Conservation (phyloP, 2,113 vertebrate species). For the Sander lucioperca region DNA sequence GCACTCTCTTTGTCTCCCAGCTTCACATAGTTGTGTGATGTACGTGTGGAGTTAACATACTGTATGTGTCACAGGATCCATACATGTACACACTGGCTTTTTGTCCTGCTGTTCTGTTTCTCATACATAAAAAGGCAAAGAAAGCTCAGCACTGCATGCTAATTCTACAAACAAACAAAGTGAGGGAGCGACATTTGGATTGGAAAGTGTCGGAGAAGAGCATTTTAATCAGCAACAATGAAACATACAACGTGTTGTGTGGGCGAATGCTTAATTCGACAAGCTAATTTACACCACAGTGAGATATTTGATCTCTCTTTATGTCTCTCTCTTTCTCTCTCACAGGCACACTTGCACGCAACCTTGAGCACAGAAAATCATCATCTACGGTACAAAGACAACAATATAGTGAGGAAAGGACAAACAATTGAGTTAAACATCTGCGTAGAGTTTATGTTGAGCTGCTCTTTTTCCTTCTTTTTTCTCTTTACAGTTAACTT, state of each 20-base stretch:
- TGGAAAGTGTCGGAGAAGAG: neutral
- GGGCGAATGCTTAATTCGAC: constrained; percentile 24
- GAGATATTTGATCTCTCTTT: constrained; percentile 19
- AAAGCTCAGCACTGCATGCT: constrained; percentile 42
- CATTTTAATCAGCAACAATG: constrained; percentile 28
- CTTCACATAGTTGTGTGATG: constrained; percentile 30
- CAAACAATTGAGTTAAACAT: constrained; percentile 5
- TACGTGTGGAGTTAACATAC: neutral
- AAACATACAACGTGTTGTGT: neutral
- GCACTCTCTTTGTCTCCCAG: neutral
- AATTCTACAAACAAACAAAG: constrained; percentile 23
- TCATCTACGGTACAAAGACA: constrained; percentile 26
- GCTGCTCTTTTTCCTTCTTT: neutral
- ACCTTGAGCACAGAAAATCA: constrained; percentile 30
- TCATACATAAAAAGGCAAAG: constrained; percentile 6
- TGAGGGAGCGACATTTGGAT: neutral
- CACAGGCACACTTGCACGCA: constrained; percentile 12
- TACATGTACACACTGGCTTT: constrained; percentile 5
- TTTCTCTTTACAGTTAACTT: constrained; percentile 6
- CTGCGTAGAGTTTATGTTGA: neutral
- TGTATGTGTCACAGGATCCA: constrained; percentile 21
- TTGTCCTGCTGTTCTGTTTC: constrained; percentile 3
- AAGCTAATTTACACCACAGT: constrained; percentile 42
- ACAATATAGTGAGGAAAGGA: constrained; percentile 17
- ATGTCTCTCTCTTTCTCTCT: neutral